A percentile compares a stretch with the other conserved stretches of the same genome.
Evolutionary conservation across 2,113 vertebrate species (phyloP).

Genomic region (Rhinichthys klamathensis): DNA sequence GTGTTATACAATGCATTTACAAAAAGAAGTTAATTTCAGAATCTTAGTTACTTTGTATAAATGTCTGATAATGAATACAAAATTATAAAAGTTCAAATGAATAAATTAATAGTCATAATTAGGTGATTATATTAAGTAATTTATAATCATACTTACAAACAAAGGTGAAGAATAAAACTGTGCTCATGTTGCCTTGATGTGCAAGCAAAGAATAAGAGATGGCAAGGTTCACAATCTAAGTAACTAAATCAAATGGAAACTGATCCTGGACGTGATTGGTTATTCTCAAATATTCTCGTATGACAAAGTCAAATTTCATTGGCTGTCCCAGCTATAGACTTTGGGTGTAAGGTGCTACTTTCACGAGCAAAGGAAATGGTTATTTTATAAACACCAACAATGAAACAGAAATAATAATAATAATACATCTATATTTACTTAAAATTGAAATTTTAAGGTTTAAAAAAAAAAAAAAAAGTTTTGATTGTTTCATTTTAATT

Average conservation of each 20-base stretch:
- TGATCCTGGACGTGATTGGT: constrained; percentile 21
- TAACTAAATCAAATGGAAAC: constrained; percentile 6
- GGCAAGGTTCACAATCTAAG: background rate
- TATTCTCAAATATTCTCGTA: background rate
- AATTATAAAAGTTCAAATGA: background rate
- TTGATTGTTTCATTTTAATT: background rate
- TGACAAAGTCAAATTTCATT: constrained; percentile 22
- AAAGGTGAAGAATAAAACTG: background rate
- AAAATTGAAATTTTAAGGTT: background rate
- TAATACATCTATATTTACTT: background rate
- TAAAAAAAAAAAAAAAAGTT: too few species aligned
- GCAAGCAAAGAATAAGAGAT: background rate
- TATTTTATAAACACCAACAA: background rate
- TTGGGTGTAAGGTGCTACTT: background rate
- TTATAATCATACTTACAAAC: constrained; percentile 21
- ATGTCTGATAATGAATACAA: too few species aligned
- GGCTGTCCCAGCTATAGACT: constrained; percentile 3
- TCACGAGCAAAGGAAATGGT: background rate
- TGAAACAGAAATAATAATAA: background rate
- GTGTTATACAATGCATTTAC: background rate
- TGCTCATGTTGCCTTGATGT: constrained; percentile 15
- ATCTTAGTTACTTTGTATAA: background rate
- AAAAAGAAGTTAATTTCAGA: background rate
- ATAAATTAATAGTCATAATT: background rate
- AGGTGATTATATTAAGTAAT: background rate